Base-by-base conservation (phyloP, 1,140 invertebrate genomes). In the Papilio machaon region DNA sequence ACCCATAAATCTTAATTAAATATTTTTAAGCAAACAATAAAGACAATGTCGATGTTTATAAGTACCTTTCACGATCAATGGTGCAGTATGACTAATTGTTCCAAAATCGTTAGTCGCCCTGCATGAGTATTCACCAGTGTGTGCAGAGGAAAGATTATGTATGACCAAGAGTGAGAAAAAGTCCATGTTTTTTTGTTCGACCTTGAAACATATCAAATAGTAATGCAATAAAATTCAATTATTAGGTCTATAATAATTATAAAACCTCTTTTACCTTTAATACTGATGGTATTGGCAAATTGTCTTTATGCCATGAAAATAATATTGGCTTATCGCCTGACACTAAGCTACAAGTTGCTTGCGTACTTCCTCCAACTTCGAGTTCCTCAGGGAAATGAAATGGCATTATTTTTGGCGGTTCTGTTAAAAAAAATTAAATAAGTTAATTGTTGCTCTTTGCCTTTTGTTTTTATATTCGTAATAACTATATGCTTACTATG, bases 41-140 rank as follows among this genome's bases (percentile, higher is more conserved):
- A 64, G 81, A 70, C 49, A 67, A 77, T 54, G 19, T 3, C 13
- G 7, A 17, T 76, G n/a, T 54, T 43, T 19, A 86, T 82, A 85
- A 82, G 75, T 97, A 98, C 97, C 97, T 95, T 98, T 97, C 89
- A 98, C 97, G 90, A 96, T 95, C 85, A 98, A 95, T 82, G 96
- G 95, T 89, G 97, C 96, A 85, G 95, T 97, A 90, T 97, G 96
- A 75, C 95, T 96, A 85, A 97, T 96, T 87, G 96, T 95, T 64
- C 97, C 97, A 87, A 97, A 97, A 81, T 96, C 95, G 91, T 97
- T 97, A 82, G 96, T 95, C 79, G 97, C 97, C 89, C 96, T 95
- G 90, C 97, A 97, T 30, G 97, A 96, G 91, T 97, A 97, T 92
- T 97, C 97, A 86, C 97, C 97, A 86, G 97, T 97, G 91, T 98